These are phyloP conservation scores for Poicephalus gulielmi DNA, from an alignment of 2,113 vertebrate genomes.

Conservation along the genomic window DNA sequence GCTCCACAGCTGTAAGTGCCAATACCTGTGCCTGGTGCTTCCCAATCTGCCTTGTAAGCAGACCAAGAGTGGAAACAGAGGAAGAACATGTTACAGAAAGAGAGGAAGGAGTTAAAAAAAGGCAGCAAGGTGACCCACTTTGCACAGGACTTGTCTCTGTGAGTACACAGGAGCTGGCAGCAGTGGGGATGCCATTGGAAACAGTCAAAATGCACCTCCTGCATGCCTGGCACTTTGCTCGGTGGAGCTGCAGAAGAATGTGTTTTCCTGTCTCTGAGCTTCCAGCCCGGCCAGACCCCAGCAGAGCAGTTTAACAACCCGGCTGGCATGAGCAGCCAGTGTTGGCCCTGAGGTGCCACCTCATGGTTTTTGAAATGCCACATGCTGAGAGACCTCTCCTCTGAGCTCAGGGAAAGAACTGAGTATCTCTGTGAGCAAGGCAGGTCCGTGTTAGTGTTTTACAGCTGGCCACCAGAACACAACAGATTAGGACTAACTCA, in stretches of 20 bases:
- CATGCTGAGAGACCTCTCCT: not conserved
- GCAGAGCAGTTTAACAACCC: not conserved
- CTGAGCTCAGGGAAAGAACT: rapidly evolving
- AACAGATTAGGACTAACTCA: not conserved
- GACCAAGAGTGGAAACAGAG: not conserved
- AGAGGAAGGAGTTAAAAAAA: not conserved
- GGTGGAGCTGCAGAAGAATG: not conserved
- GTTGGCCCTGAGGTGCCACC: not conserved
- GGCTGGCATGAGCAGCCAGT: not conserved
- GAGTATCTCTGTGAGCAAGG: rapidly evolving
- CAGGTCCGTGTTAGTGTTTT: rapidly evolving
- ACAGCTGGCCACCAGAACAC: not conserved
- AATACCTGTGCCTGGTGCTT: not conserved
- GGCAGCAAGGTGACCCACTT: not conserved
- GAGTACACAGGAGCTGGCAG: not conserved
- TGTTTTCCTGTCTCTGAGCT: rapidly evolving
- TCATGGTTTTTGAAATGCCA: not conserved
- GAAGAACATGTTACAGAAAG: not conserved
- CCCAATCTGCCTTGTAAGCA: not conserved
- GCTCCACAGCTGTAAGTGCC: not conserved
- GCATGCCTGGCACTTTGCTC: not conserved
- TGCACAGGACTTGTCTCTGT: not conserved
- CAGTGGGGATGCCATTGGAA: not conserved
- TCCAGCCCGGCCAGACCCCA: not conserved
- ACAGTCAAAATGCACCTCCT: not conserved